These are phyloP conservation scores for Orchestia grillus DNA, from an alignment of 1,140 invertebrate genomes.

Conservation along the genomic window DNA sequence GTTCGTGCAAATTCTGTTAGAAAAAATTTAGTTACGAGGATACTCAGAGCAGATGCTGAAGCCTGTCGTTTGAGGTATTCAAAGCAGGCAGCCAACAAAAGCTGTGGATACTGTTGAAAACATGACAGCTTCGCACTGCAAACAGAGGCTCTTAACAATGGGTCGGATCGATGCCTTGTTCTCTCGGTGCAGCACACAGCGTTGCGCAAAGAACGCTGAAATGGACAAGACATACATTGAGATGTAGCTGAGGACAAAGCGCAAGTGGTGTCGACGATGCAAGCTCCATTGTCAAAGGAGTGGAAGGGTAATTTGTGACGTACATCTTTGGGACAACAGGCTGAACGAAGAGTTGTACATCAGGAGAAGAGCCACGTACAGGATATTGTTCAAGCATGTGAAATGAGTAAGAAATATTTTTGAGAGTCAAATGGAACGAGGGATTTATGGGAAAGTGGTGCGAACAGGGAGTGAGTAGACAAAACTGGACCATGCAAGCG, in stretches of 20 bases:
- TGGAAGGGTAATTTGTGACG: too few species aligned
- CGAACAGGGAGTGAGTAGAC: too few species aligned
- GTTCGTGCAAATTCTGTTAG: neutral
- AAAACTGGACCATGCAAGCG: too few species aligned
- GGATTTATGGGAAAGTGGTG: too few species aligned
- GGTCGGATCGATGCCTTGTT: slow-evolving; percentile 7
- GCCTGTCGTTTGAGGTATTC: neutral
- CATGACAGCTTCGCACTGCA: neutral
- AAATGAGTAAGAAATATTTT: too few species aligned
- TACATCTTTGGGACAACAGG: too few species aligned
- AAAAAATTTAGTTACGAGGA: neutral
- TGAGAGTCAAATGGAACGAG: too few species aligned
- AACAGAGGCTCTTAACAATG: slow-evolving; percentile 11
- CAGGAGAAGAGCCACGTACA: too few species aligned
- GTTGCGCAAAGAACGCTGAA: neutral
- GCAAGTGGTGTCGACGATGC: neutral
- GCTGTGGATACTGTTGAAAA: neutral
- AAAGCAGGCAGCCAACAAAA: neutral
- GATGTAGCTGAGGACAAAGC: neutral
- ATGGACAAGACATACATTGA: neutral
- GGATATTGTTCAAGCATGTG: too few species aligned
- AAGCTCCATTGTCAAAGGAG: too few species aligned
- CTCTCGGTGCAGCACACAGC: neutral
- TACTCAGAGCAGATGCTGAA: neutral
- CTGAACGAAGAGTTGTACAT: too few species aligned